phyloP scores from a whole-genome alignment of 2,113 vertebrate species.

The Paratilapia polleni region DNA sequence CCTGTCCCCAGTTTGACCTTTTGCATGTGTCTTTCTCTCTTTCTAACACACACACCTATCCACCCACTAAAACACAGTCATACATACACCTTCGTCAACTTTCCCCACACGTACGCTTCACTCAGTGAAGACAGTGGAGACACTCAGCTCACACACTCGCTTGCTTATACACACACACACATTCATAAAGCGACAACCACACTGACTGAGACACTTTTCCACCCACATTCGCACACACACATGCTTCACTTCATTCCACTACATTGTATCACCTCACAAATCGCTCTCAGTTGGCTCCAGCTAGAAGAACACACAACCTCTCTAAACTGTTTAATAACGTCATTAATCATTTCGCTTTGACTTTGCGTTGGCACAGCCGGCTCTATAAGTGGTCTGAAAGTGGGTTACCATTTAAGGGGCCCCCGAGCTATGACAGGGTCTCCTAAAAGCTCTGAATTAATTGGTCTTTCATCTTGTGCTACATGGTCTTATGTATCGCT shows the following conservation, averaged over 20 bases:
- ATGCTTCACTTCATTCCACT: constrained; percentile 37
- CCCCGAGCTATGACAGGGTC: constrained; percentile 37
- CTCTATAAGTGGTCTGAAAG: constrained; percentile 48
- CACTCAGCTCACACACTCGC: background rate
- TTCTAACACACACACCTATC: background rate
- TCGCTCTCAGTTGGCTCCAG: constrained; percentile 54
- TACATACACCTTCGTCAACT: background rate
- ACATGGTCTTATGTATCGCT: background rate
- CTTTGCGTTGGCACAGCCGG: constrained; percentile 20
- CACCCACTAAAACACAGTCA: background rate
- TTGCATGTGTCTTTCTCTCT: constrained; percentile 27
- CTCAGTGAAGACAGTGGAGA: background rate
- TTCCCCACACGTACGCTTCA: background rate
- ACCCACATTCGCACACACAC: constrained; percentile 4
- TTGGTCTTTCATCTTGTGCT: constrained; percentile 31
- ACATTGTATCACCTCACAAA: constrained; percentile 64
- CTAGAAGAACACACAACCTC: constrained; percentile 53
- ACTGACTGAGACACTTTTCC: background rate
- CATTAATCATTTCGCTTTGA: constrained; percentile 64
- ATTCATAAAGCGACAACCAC: background rate
- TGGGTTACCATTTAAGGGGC: constrained; percentile 52
- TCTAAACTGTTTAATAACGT: constrained; percentile 61
- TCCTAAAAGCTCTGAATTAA: constrained; percentile 51
- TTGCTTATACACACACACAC: background rate
- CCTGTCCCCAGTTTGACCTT: constrained; percentile 66